Percentiles rank a stretch among this genome's conserved stretches.
These are phyloP conservation scores for Drosophila seclusa DNA, from an alignment of 2,888 invertebrate species.

Conservation along the genomic window DNA sequence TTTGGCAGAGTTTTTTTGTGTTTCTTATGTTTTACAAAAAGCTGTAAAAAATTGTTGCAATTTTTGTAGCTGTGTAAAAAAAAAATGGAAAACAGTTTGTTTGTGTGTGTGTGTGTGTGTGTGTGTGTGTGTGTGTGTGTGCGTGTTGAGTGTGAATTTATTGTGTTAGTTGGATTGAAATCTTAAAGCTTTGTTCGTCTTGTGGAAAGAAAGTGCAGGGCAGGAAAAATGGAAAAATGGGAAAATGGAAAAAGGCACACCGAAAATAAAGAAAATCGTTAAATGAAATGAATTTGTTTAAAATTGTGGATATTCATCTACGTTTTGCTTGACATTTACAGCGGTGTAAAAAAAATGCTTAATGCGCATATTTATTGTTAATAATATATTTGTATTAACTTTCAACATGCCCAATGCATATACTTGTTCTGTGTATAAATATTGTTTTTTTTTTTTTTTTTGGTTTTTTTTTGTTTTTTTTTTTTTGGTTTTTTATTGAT, in stretches of 20 bases:
- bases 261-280: not conserved
- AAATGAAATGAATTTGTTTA: slow-evolving; percentile 1
- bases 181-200: slow-evolving; percentile 29
- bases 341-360: slow-evolving; percentile 59
- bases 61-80: slow-evolving; percentile 26
- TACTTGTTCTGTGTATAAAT: slow-evolving; percentile 45
- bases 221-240: slow-evolving; percentile 8
- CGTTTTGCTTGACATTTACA: slow-evolving; percentile 67
- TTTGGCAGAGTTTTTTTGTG: slow-evolving; percentile 48
- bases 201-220: slow-evolving; percentile 12
- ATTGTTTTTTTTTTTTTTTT: slow-evolving; percentile 33
- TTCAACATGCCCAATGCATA: slow-evolving; percentile 56
- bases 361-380: slow-evolving; percentile 43
- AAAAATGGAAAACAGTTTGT: slow-evolving; percentile 2
- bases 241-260: not conserved
- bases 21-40: slow-evolving; percentile 19
- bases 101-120: slow-evolving; percentile 1
- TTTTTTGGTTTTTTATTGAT: slow-evolving; percentile 1
- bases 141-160: not conserved
- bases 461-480: slow-evolving; percentile 13
- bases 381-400: slow-evolving; percentile 48
- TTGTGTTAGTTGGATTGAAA: slow-evolving; percentile 5
- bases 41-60: slow-evolving; percentile 44
- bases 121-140: slow-evolving; percentile 3
- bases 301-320: slow-evolving; percentile 32